A percentile compares a stretch with the other conserved stretches of the same genome.
These are phyloP conservation scores for Phrynocephalus versicolor DNA, from an alignment of 2,113 vertebrate species.

Conservation along the genomic window DNA sequence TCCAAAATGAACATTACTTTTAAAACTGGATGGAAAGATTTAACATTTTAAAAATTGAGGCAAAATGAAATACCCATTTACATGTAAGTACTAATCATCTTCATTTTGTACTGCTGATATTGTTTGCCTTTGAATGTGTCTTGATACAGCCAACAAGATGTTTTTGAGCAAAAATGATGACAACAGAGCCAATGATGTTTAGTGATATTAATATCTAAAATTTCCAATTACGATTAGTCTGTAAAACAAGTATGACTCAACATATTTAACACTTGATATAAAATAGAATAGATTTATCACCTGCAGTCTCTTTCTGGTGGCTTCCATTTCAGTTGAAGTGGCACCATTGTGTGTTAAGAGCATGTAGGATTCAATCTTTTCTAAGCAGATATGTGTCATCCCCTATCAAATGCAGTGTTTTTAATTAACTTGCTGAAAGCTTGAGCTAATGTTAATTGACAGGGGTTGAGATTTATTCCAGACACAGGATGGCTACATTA, in stretches of 20 bases:
- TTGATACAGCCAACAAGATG: no score
- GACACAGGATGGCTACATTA: slow-evolving; percentile 58
- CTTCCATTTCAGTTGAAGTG: slow-evolving; percentile 7
- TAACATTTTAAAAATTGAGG: background rate
- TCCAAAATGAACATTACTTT: no score
- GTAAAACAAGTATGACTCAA: no score
- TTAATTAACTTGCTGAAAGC: slow-evolving; percentile 38
- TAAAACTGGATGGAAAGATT: no score
- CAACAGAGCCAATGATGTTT: no score
- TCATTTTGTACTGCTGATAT: background rate
- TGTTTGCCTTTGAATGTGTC: background rate
- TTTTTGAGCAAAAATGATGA: no score
- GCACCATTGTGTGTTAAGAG: slow-evolving; percentile 21
- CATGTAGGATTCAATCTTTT: slow-evolving; percentile 15
- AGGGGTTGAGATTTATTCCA: slow-evolving; percentile 55
- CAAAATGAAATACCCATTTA: background rate
- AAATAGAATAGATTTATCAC: no score
- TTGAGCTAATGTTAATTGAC: slow-evolving; percentile 60
- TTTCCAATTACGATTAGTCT: no score
- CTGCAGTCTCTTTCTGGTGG: background rate
- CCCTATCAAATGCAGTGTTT: slow-evolving; percentile 4
- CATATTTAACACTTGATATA: no score
- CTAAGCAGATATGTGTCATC: slow-evolving; percentile 1
- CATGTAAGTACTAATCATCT: background rate
- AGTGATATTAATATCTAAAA: no score